Evolutionary conservation across 2,888 invertebrate species (phyloP).

Genomic region (Ctena decussata): DNA sequence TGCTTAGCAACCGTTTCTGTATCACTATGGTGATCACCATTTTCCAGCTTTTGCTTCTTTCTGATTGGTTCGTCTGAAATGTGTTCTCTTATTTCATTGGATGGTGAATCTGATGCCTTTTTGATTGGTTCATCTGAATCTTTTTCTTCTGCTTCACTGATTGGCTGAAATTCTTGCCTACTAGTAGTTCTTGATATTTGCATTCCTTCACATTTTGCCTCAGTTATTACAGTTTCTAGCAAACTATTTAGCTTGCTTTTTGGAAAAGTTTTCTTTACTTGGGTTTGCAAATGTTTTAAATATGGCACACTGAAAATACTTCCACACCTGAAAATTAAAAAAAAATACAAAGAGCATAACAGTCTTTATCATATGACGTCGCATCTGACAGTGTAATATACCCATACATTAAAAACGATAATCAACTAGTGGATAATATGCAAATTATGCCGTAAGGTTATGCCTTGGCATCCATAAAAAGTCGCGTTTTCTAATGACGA

Average conservation of each 20-base stretch:
- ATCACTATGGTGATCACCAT: background rate
- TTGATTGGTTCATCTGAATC: background rate
- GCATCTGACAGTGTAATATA: too few relatives aligned
- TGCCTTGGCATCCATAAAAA: too few relatives aligned
- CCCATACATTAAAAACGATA: too few relatives aligned
- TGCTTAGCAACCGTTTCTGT: background rate
- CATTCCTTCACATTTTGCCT: constrained; percentile 46
- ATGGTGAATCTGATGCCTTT: background rate
- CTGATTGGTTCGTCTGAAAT: background rate
- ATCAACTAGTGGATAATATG: too few relatives aligned
- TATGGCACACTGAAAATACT: constrained; percentile 54
- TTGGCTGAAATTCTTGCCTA: background rate
- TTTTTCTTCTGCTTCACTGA: too few relatives aligned
- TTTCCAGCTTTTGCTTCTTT: constrained; percentile 32
- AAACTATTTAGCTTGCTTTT: constrained; percentile 31
- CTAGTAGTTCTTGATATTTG: background rate
- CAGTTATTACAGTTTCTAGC: constrained; percentile 33
- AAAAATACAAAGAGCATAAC: background rate
- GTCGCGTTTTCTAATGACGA: too few relatives aligned
- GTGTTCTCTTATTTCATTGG: background rate
- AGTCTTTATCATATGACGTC: too few relatives aligned
- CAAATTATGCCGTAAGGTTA: too few relatives aligned
- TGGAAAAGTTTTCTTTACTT: constrained; percentile 17
- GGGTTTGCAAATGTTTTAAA: constrained; percentile 36
- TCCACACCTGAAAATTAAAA: constrained; percentile 53